Evolutionary conservation across 2,888 invertebrate genomes (phyloP), one percentile per base, ranked within the genome.

Genomic region (Coleophora deauratella): DNA sequence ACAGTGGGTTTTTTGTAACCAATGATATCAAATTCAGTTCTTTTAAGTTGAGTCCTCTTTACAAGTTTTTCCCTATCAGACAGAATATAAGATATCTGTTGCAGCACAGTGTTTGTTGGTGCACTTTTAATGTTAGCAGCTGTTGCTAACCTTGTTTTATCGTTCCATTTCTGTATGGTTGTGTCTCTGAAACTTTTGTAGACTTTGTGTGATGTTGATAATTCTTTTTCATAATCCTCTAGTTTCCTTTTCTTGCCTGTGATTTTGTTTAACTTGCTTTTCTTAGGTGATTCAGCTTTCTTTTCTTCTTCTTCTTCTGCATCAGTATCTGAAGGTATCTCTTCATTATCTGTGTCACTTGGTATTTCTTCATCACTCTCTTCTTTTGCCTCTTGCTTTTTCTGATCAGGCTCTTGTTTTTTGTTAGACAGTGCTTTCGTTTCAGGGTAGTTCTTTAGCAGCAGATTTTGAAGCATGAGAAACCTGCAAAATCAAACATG

Each of bases 161-260:
- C 96, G 74, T 97, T 93, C 98, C 98, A 98, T 70, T 97, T 97
- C 55, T 95, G 92, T 45, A 99, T 92, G 8, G 93, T 91, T 1
- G 89, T 76, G 63, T 97, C 91, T 66, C 97, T 90, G 59, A 91
- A 94, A 7, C 86, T 62, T 50, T 78, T 87, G 50, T 93, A 93
- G 2, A 76, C 71, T 51, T 88, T 77, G 59, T 93, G 90, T 33
- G 86, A 77, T 8, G 75, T 73, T 8, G 81, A 62, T 28, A 94
- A 71, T 47, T 88, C 76, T 36, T 72, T 66, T 52, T 90, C 89
- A 61, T 88, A 91, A 12, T 91, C 89, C 34, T 70, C 67, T 4
- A 90, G 55, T 67, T 88, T 91, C 32, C 85, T 74, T 70, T 86
- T 88, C 57, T 86, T 88, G 1, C 44, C 38, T 40, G 47, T 27